Percentiles rank a stretch among this genome's conserved stretches.
Evolutionary conservation across 2,113 vertebrate genomes (phyloP).

Genomic region (Plecturocebus donacophilus): DNA sequence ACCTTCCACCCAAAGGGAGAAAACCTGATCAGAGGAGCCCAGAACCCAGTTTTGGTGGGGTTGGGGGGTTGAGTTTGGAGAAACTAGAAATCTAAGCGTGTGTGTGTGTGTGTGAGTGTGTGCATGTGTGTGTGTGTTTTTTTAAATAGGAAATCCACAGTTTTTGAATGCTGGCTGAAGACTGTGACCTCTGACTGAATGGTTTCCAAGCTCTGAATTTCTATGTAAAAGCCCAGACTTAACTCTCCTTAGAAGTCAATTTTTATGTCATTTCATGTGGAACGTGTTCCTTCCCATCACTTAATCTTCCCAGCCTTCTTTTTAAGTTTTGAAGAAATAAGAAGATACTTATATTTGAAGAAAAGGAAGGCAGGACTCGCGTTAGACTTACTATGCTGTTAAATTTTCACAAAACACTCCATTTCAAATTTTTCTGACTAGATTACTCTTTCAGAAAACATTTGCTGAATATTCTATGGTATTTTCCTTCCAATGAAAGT

Average conservation of each 20-base stretch:
- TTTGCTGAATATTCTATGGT: background rate
- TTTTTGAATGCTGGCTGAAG: background rate
- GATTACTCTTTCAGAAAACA: background rate
- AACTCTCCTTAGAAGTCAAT: background rate
- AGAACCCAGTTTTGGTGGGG: background rate
- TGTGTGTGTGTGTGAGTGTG: too few species aligned
- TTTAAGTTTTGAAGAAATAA: conserved; percentile 21
- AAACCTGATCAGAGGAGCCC: background rate
- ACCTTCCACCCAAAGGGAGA: fast-evolving
- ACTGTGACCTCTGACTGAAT: background rate
- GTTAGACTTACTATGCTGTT: background rate
- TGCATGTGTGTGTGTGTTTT: background rate
- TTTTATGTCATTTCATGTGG: background rate
- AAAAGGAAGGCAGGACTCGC: background rate
- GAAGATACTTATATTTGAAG: background rate
- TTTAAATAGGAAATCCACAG: background rate
- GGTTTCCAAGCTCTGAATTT: background rate
- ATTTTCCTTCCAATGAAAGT: background rate
- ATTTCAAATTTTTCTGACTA: background rate
- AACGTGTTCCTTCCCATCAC: background rate
- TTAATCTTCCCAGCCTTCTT: background rate
- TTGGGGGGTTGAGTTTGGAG: background rate
- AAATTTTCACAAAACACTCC: background rate
- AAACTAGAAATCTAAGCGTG: background rate
- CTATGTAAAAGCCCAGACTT: background rate